Evolutionary conservation across 2,888 invertebrate species (phyloP).

Genomic region (Cactoblastis cactorum): DNA sequence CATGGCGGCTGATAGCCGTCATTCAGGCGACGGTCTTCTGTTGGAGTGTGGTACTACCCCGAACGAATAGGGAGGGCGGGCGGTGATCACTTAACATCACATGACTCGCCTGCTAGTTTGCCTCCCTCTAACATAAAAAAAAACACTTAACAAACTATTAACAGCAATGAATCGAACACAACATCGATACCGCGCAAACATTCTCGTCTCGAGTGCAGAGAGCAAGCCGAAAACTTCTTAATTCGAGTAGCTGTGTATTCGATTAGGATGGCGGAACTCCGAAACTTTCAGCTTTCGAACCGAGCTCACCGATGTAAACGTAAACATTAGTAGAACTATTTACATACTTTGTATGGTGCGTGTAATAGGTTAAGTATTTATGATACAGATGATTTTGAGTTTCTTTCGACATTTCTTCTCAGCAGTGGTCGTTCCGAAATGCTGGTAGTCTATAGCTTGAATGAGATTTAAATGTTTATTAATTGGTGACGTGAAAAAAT

Average conservation of each 20-base stretch:
- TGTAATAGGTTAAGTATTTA: background rate
- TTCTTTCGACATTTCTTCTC: too few species aligned
- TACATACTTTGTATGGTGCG: background rate
- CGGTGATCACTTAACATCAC: too few species aligned
- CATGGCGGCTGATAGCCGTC: too few species aligned
- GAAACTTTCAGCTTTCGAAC: background rate
- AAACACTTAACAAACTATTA: background rate
- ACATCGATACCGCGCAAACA: background rate
- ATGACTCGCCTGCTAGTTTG: too few species aligned
- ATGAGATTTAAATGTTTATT: too few species aligned
- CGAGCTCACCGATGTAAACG: background rate
- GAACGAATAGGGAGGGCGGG: too few species aligned
- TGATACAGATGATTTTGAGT: too few species aligned
- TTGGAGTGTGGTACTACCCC: too few species aligned
- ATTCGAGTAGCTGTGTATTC: conserved; percentile 9
- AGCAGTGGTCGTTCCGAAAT: too few species aligned
- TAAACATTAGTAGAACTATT: background rate
- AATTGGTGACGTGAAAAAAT: too few species aligned
- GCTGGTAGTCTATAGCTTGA: too few species aligned
- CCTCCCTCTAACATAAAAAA: background rate
- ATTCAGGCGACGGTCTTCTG: too few species aligned
- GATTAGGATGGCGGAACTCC: conserved; percentile 1
- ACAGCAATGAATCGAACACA: background rate
- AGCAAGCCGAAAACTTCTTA: background rate
- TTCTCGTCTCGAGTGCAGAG: background rate